Conservation (phyloP, 2,113 vertebrate species). For the Xyrauchen texanus region DNA sequence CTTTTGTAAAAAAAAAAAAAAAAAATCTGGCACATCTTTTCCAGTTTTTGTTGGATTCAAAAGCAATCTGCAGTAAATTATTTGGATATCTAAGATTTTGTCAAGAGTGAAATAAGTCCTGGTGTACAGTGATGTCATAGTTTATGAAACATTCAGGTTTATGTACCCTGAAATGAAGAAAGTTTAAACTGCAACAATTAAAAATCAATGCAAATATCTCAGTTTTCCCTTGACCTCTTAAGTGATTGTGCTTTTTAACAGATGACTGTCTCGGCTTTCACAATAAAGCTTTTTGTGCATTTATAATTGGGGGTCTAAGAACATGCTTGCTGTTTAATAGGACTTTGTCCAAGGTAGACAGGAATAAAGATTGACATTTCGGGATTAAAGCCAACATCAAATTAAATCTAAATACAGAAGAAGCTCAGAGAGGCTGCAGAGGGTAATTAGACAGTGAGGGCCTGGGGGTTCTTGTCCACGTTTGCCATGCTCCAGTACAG, state of each 20-base stretch:
- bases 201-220: neutral
- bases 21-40: slow-evolving; percentile 38
- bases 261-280: neutral
- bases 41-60: slow-evolving; percentile 30
- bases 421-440: slow-evolving; percentile 19
- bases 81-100: neutral
- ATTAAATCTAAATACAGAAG: slow-evolving; percentile 61
- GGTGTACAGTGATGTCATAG: neutral
- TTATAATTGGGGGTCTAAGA: slow-evolving; percentile 16
- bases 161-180: neutral
- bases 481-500: slow-evolving; percentile 26
- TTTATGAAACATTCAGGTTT: slow-evolving; percentile 10
- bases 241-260: neutral
- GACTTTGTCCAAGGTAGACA: slow-evolving; percentile 60
- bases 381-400: slow-evolving; percentile 65
- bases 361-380: slow-evolving; percentile 65
- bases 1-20: slow-evolving; percentile 36
- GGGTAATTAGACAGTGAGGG: slow-evolving; percentile 27
- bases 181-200: neutral
- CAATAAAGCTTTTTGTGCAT: neutral
- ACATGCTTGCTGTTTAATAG: slow-evolving; percentile 57
- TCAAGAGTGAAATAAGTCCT: neutral
- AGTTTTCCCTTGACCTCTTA: neutral
- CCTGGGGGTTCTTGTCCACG: slow-evolving; percentile 14
- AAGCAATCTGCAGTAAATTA: neutral